Percentiles rank a stretch among this genome's conserved stretches.
phyloP scores from a whole-genome alignment of 2,797 vertebrate species.

The Tauraco hartlaubi region DNA sequence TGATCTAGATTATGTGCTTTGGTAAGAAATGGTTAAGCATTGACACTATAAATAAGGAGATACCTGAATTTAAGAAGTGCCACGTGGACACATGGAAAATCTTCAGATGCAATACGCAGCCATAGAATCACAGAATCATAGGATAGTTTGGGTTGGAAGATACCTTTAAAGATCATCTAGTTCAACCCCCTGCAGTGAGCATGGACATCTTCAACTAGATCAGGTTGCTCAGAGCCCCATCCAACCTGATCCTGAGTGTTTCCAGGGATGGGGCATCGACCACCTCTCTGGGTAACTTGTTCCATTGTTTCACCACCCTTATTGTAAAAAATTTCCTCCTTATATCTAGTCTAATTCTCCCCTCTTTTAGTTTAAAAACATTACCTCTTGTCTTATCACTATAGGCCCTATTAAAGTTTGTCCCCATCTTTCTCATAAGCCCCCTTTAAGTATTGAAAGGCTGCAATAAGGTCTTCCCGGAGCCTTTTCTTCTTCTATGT shows the following conservation, averaged over 20 bases:
- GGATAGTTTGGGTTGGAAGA: not conserved
- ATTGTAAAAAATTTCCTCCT: not conserved
- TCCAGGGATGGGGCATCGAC: not conserved
- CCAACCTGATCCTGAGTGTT: not conserved
- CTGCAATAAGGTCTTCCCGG: rapidly evolving
- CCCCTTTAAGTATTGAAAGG: not conserved
- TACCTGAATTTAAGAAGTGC: not conserved
- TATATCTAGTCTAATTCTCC: no score
- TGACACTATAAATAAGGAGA: not conserved
- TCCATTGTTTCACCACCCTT: not conserved
- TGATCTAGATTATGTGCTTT: not conserved
- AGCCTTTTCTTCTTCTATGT: not conserved
- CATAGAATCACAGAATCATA: not conserved
- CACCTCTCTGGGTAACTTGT: not conserved
- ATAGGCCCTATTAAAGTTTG: not conserved
- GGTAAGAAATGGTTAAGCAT: not conserved
- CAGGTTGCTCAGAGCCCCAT: not conserved
- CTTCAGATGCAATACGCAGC: not conserved
- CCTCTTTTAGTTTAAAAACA: not conserved
- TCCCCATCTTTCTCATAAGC: not conserved
- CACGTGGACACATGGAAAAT: not conserved
- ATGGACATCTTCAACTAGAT: not conserved
- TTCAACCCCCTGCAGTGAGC: not conserved
- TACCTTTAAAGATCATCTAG: not conserved
- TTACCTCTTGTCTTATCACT: not conserved